These are phyloP conservation scores for Macrobrachium rosenbergii DNA, from an alignment of 1,140 invertebrate species.

Conservation along the genomic window DNA sequence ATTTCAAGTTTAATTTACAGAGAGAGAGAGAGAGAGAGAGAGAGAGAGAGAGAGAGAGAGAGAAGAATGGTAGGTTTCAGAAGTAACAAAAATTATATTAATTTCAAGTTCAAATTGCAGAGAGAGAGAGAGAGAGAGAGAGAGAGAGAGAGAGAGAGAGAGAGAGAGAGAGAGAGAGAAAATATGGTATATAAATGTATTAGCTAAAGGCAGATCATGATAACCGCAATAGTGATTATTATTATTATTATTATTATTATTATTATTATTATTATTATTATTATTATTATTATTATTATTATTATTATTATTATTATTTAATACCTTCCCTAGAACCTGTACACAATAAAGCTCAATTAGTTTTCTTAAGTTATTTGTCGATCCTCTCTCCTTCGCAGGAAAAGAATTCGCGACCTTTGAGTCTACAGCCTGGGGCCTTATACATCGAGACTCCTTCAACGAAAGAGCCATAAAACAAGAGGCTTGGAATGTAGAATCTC, in stretches of 20 bases:
- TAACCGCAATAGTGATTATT: background rate
- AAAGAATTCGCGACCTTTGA: no score
- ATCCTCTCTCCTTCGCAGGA: no score
- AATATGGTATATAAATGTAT: background rate
- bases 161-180: background rate
- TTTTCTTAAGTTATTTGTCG: no score
- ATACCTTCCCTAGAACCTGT: no score
- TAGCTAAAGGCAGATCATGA: background rate
- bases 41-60: no score
- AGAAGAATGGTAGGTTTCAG: no score
- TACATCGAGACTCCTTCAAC: no score
- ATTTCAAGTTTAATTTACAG: background rate
- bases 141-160: constrained; percentile 15
- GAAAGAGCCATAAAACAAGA: no score
- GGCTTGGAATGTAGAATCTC: no score
- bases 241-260: constrained; percentile 1
- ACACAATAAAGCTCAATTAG: no score
- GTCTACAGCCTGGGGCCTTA: no score
- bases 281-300: background rate
- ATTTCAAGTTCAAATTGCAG: background rate
- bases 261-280: background rate
- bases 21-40: background rate
- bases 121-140: constrained; percentile 24
- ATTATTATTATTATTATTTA: no score
- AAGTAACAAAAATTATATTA: constrained; percentile 2